Evolutionary conservation across 2,113 vertebrate genomes (phyloP), one percentile per base, ranked within the genome.

Genomic region (Clarias gariepinus): DNA sequence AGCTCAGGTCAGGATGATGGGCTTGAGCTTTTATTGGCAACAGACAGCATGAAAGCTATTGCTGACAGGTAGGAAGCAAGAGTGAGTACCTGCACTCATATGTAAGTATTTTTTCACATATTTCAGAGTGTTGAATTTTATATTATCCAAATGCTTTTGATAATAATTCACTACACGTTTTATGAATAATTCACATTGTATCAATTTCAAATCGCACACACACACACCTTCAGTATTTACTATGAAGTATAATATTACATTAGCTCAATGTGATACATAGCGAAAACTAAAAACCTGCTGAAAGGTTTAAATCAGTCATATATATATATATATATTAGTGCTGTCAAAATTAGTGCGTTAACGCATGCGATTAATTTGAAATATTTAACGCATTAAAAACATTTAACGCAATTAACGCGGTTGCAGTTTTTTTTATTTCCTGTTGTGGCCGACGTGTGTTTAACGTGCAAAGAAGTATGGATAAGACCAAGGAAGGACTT

Each of bases 181-280:
- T 79, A 79, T 87, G 79, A 87, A 88, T 87, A 85, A 87, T 90
- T 90, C 85, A 80, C 82, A 85, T 90, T 82, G 80, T 80, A 60
- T 80, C 82, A 88, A 87, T 78, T 41, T 87, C 79, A 57, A 87
- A 82, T 82, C 60, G 74, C 73, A 55, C 69, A 66, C 81, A 82
- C 21, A 28, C 30, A 58, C 61, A 83, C 71, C 9, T 69, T 81
- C 19, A 36, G 71, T 80, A 30, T 85, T 87, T 61, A 30, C 74
- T 41, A 85, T n/a, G n/a, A 83, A 79, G 63, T 79, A 82, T 52
- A 86, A 63, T 33, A 73, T 33, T 16, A 47, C 16, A 19, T 76
- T 68, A 30, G 25, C 66, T 87, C 79, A 55, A 82, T 33, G 53
- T 28, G 74, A 86, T 58, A 68, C 19, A 18, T 58, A 78, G 28